Conservation (phyloP, 2,888 invertebrate species). For the Tuberolachnus salignus region DNA sequence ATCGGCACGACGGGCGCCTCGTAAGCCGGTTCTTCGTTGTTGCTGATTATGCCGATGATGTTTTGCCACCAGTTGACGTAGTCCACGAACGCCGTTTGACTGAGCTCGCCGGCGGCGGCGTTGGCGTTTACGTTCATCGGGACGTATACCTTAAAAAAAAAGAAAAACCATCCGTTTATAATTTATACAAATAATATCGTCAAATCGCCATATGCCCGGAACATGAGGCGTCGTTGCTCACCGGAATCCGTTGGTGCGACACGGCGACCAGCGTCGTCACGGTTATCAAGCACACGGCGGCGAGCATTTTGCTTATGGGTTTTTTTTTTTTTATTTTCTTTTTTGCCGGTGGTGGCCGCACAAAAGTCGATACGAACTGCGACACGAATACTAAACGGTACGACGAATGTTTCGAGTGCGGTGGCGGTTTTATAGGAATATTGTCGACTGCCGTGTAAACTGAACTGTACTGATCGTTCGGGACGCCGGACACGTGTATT, state of each 20-base stretch:
- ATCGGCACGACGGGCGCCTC: constrained; percentile 47
- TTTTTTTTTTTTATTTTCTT: no score
- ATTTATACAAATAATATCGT: no score
- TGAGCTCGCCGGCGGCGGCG: constrained; percentile 19
- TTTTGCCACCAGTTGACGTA: constrained; percentile 58
- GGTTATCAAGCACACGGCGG: background rate
- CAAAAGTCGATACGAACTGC: background rate
- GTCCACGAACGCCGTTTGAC: constrained; percentile 43
- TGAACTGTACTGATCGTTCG: constrained; percentile 20
- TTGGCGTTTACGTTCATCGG: background rate
- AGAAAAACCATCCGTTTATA: no score
- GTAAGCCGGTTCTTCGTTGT: constrained; percentile 47
- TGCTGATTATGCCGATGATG: constrained; percentile 51
- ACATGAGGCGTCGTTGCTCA: background rate
- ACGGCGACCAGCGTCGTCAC: background rate
- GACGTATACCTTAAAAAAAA: constrained; percentile 5
- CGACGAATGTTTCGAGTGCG: background rate
- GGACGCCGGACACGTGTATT: constrained; percentile 35
- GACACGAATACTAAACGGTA: background rate
- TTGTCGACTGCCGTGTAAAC: background rate
- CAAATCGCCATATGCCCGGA: background rate
- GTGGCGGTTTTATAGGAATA: no score
- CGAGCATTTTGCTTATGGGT: constrained; percentile 4
- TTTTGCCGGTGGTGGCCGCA: background rate
- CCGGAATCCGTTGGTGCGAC: constrained; percentile 21